These are phyloP conservation scores for Spongia lamella DNA, from an alignment of 37 sponge, comb jelly and placozoan genomes.

Conservation along the genomic window DNA sequence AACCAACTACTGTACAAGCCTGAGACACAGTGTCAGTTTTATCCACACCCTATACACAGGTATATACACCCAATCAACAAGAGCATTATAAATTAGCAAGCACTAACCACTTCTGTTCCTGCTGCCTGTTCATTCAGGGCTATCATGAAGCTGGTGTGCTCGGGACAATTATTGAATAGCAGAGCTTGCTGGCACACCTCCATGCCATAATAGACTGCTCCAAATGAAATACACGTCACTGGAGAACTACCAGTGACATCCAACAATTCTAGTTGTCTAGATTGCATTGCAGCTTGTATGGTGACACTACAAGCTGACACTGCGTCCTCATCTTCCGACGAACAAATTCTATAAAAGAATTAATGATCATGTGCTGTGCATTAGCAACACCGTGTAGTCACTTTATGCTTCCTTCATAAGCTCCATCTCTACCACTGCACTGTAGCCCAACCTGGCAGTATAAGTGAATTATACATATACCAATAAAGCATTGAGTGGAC, in stretches of 20 bases:
- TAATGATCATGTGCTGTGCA: no score
- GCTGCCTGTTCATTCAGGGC: slow-evolving; percentile 40
- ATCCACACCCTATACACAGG: not conserved
- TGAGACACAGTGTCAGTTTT: not conserved
- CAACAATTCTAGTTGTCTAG: no score
- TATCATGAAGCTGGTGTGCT: slow-evolving; percentile 44
- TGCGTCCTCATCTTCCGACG: no score
- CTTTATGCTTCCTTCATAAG: not conserved
- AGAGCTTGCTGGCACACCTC: not conserved
- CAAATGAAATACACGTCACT: slow-evolving; percentile 28
- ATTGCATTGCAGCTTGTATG: no score
- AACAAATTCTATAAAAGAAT: no score
- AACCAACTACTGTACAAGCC: slow-evolving; percentile 32
- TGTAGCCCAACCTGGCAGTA: no score
- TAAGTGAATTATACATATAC: no score
- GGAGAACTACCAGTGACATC: not conserved
- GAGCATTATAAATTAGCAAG: not conserved
- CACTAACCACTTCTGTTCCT: slow-evolving; percentile 38
- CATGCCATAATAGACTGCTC: slow-evolving; percentile 61
- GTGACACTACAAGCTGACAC: no score
- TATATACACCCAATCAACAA: not conserved
- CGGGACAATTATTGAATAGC: slow-evolving; percentile 81
- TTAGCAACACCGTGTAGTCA: not conserved
- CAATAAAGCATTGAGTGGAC: no score
- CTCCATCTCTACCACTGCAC: no score